Evolutionary conservation across 2,888 invertebrate species (phyloP).

Genomic region (Eulithis prunata): DNA sequence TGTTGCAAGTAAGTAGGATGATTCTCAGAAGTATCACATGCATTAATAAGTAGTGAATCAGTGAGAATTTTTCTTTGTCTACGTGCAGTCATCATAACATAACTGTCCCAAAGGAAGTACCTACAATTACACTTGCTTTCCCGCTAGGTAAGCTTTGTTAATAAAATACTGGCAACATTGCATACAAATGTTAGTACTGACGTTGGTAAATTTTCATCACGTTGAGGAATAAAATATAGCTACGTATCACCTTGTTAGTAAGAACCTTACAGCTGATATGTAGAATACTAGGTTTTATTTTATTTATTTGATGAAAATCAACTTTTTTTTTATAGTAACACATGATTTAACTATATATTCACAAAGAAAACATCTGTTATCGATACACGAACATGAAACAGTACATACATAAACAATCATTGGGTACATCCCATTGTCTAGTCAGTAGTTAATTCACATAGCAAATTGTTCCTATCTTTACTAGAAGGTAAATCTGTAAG

Average conservation of each 20-base stretch:
- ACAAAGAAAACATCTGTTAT: not conserved
- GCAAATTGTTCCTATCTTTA: constrained; percentile 38
- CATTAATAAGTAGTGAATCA: constrained; percentile 61
- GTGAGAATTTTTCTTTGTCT: constrained; percentile 64
- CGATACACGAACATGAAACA: constrained; percentile 3
- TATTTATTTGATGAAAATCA: not conserved
- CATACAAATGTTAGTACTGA: constrained; percentile 24
- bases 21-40: constrained; percentile 52
- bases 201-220: not conserved
- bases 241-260: too few relatives aligned
- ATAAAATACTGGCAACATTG: constrained; percentile 26
- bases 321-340: not conserved
- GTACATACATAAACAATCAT: not conserved
- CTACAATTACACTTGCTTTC: constrained; percentile 61
- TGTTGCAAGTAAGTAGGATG: constrained; percentile 18
- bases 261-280: too few relatives aligned
- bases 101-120: constrained; percentile 71
- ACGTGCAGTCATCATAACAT: constrained; percentile 56
- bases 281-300: too few relatives aligned
- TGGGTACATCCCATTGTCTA: constrained; percentile 22
- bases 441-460: constrained; percentile 34
- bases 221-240: not conserved
- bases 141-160: constrained; percentile 60
- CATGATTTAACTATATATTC: too few relatives aligned
- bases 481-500: constrained; percentile 25